Percentiles rank a stretch among this genome's conserved stretches.
These are phyloP conservation scores for Andrena bucephala DNA, from an alignment of 2,888 invertebrate species.

Conservation along the genomic window DNA sequence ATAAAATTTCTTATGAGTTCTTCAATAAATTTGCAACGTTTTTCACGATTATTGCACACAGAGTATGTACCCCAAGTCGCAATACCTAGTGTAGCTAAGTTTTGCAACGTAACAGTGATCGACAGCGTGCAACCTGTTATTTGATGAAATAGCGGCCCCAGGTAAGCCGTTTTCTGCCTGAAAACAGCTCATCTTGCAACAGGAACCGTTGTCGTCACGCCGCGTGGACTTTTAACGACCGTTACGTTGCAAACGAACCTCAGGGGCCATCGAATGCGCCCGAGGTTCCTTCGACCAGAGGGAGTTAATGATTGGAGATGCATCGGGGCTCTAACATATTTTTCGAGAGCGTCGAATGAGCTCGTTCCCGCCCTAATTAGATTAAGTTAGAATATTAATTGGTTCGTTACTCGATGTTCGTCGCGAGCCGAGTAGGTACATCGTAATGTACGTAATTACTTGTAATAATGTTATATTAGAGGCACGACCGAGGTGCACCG, in stretches of 20 bases:
- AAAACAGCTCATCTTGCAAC: conserved; percentile 38
- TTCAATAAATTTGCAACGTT: too few relatives aligned
- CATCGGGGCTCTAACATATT: neutral
- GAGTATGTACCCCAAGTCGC: too few relatives aligned
- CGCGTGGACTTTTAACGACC: conserved; percentile 65
- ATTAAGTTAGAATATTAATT: conserved; percentile 26
- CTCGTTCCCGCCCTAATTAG: conserved; percentile 14
- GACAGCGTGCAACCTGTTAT: conserved; percentile 19
- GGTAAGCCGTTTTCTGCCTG: conserved; percentile 18
- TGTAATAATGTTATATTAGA: neutral
- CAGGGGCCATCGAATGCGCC: conserved; percentile 41
- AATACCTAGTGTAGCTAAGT: neutral
- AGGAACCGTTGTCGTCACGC: conserved; percentile 69
- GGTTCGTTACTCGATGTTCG: neutral
- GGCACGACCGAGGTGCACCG: neutral
- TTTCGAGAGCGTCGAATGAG: neutral
- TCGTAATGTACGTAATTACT: conserved; percentile 11
- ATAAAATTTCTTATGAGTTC: too few relatives aligned
- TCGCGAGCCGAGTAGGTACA: neutral
- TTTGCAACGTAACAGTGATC: neutral
- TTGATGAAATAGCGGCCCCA: conserved; percentile 2
- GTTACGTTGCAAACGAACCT: conserved; percentile 66
- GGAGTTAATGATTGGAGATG: conserved; percentile 29
- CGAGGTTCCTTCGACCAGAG: conserved; percentile 21
- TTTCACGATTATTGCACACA: too few relatives aligned